Evolutionary conservation across 2,888 invertebrate genomes (phyloP).

Genomic region (Nematopogon swammerdamellus): DNA sequence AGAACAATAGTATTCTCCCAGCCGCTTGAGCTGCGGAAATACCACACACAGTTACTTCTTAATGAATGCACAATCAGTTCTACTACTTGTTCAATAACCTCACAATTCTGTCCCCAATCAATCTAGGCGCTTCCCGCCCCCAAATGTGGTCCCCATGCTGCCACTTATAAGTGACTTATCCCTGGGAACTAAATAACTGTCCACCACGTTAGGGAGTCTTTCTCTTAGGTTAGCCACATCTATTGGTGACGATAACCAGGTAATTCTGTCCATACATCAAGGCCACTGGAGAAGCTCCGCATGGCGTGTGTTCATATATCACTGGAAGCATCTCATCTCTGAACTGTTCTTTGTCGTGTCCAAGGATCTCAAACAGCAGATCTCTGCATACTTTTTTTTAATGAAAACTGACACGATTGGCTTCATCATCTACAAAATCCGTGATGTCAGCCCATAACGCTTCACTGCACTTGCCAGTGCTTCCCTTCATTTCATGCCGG

Average conservation of each 20-base stretch:
- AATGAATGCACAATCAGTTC: too few species aligned
- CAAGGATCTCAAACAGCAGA: slow-evolving; percentile 39
- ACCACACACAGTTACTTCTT: too few species aligned
- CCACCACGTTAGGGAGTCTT: slow-evolving; percentile 19
- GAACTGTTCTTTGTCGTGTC: slow-evolving; percentile 46
- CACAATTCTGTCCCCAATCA: too few species aligned
- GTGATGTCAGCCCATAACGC: too few species aligned
- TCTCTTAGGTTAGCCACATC: slow-evolving; percentile 16
- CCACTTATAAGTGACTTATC: too few species aligned
- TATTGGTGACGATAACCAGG: slow-evolving; percentile 34
- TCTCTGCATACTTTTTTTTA: slow-evolving; percentile 14
- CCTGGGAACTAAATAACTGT: slow-evolving; percentile 15
- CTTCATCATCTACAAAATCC: too few species aligned
- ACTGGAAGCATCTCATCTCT: slow-evolving; percentile 36
- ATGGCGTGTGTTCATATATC: slow-evolving; percentile 18
- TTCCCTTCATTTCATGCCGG: too few species aligned
- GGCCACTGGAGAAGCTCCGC: slow-evolving; percentile 24
- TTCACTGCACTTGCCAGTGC: too few species aligned
- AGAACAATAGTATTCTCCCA: too few species aligned
- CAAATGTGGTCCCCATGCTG: slow-evolving; percentile 22
- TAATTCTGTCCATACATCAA: slow-evolving; percentile 48
- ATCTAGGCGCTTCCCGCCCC: slow-evolving; percentile 19
- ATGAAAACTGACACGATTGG: too few species aligned
- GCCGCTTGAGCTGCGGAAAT: too few species aligned
- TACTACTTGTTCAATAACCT: too few species aligned